Conservation (phyloP, 2,888 invertebrate species). For the Pantelozetes paolii region DNA sequence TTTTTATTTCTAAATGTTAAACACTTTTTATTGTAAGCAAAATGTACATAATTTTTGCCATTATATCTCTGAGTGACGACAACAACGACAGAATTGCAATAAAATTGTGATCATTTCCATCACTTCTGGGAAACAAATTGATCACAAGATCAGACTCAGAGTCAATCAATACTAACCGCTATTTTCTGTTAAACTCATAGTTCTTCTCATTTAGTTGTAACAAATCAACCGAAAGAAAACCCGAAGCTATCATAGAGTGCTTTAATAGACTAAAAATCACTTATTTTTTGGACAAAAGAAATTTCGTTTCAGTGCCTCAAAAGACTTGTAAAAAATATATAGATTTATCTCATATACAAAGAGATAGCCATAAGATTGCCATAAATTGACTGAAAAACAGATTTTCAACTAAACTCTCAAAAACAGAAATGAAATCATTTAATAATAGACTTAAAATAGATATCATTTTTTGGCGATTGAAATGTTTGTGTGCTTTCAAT, state of each 20-base stretch:
- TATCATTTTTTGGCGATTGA: neutral
- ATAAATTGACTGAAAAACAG: neutral
- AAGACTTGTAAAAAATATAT: constrained; percentile 23
- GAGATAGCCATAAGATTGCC: neutral
- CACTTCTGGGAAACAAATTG: constrained; percentile 18
- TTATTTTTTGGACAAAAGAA: constrained; percentile 28
- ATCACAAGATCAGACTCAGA: constrained; percentile 16
- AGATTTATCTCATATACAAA: constrained; percentile 5
- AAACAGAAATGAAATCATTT: neutral
- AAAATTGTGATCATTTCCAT: constrained; percentile 19
- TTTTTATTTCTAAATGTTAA: too few relatives aligned
- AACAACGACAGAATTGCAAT: neutral
- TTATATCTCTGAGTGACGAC: too few relatives aligned
- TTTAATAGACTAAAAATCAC: constrained; percentile 11
- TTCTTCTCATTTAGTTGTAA: constrained; percentile 26
- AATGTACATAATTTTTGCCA: too few relatives aligned
- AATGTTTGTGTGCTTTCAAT: neutral
- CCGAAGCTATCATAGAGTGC: constrained; percentile 10
- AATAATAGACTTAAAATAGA: neutral
- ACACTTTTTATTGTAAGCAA: too few relatives aligned
- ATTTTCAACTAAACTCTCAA: neutral
- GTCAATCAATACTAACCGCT: neutral
- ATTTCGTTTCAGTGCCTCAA: neutral
- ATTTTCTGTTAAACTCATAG: neutral
- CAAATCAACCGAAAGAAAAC: constrained; percentile 27